phyloP scores from a whole-genome alignment of 2,113 vertebrate species.

The Vulpes vulpes region DNA sequence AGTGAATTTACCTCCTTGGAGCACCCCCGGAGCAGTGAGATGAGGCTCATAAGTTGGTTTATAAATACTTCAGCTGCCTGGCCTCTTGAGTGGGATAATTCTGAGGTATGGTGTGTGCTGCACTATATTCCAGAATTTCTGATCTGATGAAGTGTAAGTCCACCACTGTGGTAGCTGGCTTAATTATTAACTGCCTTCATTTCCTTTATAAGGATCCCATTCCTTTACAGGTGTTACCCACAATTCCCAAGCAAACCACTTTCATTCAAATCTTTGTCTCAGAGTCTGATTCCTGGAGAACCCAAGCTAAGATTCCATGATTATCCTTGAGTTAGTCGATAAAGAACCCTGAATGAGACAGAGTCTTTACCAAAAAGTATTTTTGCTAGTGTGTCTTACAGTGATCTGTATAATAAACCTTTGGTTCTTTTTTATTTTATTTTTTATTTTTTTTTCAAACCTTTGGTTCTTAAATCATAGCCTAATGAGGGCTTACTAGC shows the following conservation, averaged over 20 bases:
- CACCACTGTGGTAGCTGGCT: neutral
- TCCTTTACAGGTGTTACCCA: neutral
- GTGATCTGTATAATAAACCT: neutral
- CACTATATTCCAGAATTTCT: neutral
- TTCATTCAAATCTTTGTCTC: constrained; percentile 24
- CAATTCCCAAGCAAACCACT: neutral
- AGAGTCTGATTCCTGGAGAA: constrained; percentile 15
- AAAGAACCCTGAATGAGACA: neutral
- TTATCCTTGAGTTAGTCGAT: neutral
- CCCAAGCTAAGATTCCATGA: neutral
- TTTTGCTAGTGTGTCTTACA: constrained; percentile 41
- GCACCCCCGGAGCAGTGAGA: neutral
- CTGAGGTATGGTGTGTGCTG: neutral
- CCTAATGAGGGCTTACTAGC: neutral
- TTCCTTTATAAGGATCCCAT: neutral
- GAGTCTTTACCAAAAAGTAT: constrained; percentile 30
- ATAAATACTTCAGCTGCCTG: neutral
- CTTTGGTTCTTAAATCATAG: constrained; percentile 55
- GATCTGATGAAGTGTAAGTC: neutral
- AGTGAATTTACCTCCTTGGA: neutral
- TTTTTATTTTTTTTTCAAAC: neutral
- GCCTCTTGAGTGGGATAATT: neutral
- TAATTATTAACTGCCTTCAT: constrained; percentile 21
- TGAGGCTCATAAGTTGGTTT: neutral
- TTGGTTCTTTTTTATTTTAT: neutral